Conservation (phyloP, 2,888 invertebrate species). For the Andrena marginata region DNA sequence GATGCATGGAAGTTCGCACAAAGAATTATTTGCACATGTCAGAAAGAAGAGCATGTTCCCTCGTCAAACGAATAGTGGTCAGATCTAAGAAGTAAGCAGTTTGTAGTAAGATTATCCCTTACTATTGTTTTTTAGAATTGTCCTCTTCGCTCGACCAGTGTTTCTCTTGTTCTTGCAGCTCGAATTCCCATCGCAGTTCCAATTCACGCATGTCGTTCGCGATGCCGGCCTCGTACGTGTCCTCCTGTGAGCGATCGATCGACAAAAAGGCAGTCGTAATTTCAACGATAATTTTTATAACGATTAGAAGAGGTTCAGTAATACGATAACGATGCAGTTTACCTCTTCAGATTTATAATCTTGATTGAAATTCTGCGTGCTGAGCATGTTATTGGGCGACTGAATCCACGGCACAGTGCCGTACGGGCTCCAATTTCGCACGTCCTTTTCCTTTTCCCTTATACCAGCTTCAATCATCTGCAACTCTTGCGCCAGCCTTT, state of each 20-base stretch:
- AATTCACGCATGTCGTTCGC: slow-evolving; percentile 89
- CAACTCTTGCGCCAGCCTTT: slow-evolving; percentile 87
- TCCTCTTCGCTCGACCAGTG: slow-evolving; percentile 88
- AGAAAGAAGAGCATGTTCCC: slow-evolving; percentile 61
- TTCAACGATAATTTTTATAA: neutral
- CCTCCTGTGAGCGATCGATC: slow-evolving; percentile 84
- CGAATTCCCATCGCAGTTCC: slow-evolving; percentile 89
- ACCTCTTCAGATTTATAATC: slow-evolving; percentile 83
- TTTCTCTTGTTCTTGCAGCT: slow-evolving; percentile 88
- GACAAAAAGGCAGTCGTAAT: too few species aligned
- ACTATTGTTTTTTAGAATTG: slow-evolving; percentile 80
- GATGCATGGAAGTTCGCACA: slow-evolving; percentile 49
- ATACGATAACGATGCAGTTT: slow-evolving; percentile 21
- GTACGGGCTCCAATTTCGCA: slow-evolving; percentile 85
- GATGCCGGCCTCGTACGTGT: slow-evolving; percentile 88
- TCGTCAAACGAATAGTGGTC: slow-evolving; percentile 40
- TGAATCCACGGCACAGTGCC: slow-evolving; percentile 82
- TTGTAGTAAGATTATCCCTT: slow-evolving; percentile 48
- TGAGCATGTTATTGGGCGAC: slow-evolving; percentile 77
- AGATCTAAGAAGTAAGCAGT: slow-evolving; percentile 59
- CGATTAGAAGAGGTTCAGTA: neutral
- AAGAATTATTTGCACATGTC: slow-evolving; percentile 53
- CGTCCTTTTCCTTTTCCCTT: slow-evolving; percentile 88
- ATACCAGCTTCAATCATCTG: slow-evolving; percentile 88
- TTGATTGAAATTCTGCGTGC: slow-evolving; percentile 78